Evolutionary conservation across 2,888 invertebrate species (phyloP).

Genomic region (Tuberolachnus salignus): DNA sequence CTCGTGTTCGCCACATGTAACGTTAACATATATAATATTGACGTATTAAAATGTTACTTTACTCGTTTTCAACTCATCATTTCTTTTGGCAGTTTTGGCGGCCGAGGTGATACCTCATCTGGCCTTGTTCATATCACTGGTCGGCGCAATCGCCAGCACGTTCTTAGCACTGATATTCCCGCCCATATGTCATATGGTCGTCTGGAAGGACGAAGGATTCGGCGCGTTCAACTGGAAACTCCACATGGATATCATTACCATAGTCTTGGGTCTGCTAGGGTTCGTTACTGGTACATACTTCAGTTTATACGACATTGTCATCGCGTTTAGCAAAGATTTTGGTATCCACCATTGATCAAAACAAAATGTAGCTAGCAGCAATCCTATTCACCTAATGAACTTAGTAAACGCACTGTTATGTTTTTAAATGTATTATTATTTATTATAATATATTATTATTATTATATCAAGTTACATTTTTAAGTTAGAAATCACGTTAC

Average conservation of each 20-base stretch:
- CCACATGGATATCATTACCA: constrained; percentile 70
- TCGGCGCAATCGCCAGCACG: constrained; percentile 89
- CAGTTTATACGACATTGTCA: constrained; percentile 71
- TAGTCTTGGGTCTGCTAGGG: constrained; percentile 73
- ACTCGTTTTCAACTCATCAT: constrained; percentile 36
- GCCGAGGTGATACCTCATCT: constrained; percentile 87
- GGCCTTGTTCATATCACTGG: constrained; percentile 85
- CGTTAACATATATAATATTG: constrained; percentile 1
- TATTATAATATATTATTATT: constrained; percentile 39
- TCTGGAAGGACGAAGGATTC: constrained; percentile 68
- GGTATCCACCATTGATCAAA: constrained; percentile 41
- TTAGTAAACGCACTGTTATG: constrained; percentile 47
- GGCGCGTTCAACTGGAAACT: constrained; percentile 64
- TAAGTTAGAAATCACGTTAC: constrained; percentile 32
- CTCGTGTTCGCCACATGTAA: constrained; percentile 85
- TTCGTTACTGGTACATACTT: constrained; percentile 78
- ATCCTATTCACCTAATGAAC: constrained; percentile 39
- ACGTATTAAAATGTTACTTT: not conserved
- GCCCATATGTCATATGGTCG: constrained; percentile 81
- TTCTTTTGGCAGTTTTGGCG: constrained; percentile 71
- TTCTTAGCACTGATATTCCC: constrained; percentile 87
- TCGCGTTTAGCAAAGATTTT: constrained; percentile 63
- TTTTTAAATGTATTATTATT: constrained; percentile 42
- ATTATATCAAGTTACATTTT: constrained; percentile 18
- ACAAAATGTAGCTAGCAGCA: constrained; percentile 7